Base-by-base conservation (phyloP, 2,113 vertebrate species). In the Embiotoca jacksoni region DNA sequence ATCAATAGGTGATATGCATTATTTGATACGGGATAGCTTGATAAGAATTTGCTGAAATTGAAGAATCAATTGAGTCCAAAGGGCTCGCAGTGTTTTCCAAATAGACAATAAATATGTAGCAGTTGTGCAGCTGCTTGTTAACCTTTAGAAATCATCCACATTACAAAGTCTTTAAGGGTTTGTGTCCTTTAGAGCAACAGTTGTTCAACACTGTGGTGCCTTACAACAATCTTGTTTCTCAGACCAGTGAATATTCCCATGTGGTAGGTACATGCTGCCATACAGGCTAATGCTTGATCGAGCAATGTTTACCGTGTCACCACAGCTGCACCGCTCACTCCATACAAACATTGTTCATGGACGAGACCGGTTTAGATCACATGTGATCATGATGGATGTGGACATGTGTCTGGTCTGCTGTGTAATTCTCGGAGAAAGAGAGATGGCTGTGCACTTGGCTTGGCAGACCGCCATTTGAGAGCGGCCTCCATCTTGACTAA, bases 391-490 rank as follows among this genome's bases (percentile, higher is more conserved):
- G 82, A 91, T 81, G 63, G 77, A 82, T 75, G 86, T 64, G n/a
- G 85, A 90, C 81, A 90, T 64, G 60, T 86, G 67, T 89, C 68
- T 75, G 64, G 59, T 72, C 3, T 49, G 80, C 72, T 16, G 68
- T 82, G 84, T 49, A 58, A 36, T 4, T 77, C 66, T n/a, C 3
- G 16, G 65, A 79, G 53, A 37, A 55, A 31, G 65, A 87, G 70
- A 70, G 71, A 78, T 55, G 78, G 80, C 62, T 70, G 68, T 16
- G 74, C 41, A 37, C 72, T 76, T 73, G 57, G 69, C 23, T 33
- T 92, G 86, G 80, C 86, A 63, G 76, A 57, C 32, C 14, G 79
- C 76, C 78, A 89, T 62, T 79, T 87, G 59, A 84, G 46, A 80
- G 76, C n/a, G 68, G 83, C 58, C 84, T 80, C 68, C 81, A 79